phyloP scores from a whole-genome alignment of 2,113 vertebrate genomes.

The Eidolon helvum region DNA sequence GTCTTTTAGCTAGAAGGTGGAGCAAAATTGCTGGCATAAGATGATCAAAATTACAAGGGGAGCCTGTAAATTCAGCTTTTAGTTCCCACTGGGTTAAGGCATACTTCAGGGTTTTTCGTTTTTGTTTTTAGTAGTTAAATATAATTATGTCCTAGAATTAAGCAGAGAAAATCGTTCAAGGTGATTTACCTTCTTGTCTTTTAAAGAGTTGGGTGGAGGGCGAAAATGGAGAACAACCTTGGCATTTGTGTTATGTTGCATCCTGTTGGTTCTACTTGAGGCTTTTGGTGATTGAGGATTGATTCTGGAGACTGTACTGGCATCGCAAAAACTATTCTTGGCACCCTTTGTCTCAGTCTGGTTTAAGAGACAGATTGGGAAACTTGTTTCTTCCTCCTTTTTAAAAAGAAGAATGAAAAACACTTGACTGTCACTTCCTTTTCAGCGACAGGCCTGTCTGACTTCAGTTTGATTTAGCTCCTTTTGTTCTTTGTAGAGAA shows the following conservation, averaged over 20 bases:
- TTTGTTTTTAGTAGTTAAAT: background rate
- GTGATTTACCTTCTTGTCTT: background rate
- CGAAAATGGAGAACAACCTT: background rate
- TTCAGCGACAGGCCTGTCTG: background rate
- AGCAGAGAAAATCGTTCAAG: background rate
- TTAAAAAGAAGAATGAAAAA: slow-evolving; percentile 60
- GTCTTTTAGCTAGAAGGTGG: background rate
- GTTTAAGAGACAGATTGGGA: slow-evolving; percentile 52
- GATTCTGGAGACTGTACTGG: slow-evolving; percentile 7
- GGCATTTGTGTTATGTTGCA: background rate
- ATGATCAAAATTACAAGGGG: background rate
- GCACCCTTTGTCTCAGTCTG: slow-evolving; percentile 35
- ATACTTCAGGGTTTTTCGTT: slow-evolving; percentile 28
- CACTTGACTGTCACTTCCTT: slow-evolving; percentile 29
- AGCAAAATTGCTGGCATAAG: background rate
- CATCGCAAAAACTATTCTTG: slow-evolving; percentile 47
- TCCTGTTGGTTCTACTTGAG: background rate
- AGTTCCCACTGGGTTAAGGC: background rate
- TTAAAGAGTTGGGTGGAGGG: background rate
- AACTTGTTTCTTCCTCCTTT: slow-evolving; percentile 58
- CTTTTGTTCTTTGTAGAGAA: slow-evolving; percentile 49
- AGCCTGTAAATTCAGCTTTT: background rate
- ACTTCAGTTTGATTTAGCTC: slow-evolving; percentile 44
- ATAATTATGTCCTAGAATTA: slow-evolving; percentile 28
- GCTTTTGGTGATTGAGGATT: background rate